Evolutionary conservation across 2,113 vertebrate species (phyloP), one percentile per base, ranked within the genome.

Genomic region (Arothron firmamentum): DNA sequence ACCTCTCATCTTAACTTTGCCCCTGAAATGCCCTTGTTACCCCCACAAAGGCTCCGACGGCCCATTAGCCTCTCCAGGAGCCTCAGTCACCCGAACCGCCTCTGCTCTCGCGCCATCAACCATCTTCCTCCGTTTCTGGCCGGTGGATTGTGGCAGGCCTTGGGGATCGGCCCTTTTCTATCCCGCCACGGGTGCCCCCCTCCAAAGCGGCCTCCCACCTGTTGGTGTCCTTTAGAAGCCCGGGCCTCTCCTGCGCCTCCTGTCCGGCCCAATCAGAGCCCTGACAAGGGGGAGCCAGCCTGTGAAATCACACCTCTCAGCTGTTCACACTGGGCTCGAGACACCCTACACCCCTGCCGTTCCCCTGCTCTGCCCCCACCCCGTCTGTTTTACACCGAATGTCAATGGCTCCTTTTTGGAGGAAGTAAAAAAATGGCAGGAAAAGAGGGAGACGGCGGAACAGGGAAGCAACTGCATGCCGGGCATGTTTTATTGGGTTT

Each of bases 181-280:
- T 78, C 62, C 75, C 52, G 9, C 82, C 78, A 72, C 78, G 83
- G 80, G 73, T 63, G 82, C 73, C 88, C 94, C 88, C 94, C 84
- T 87, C 77, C 74, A 69, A 67, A 84, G 85, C 67, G 34, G 51
- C 87, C 88, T 92, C 83, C 90, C 96, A 98, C 90, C 96, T 98
- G 96, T 96, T 86, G 72, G 79, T 92, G 96, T 98, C 96, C 90
- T 94, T 98, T 96, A 96, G 74, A 88, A 91, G 87, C 90, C 78
- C 58, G 66, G 91, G 89, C 91, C 89, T 83, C 90, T 88, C 92
- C 92, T 88, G 12, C 66, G 85, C 93, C 96, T 94, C 83, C 94
- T 97, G 96, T 98, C 92, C 90, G 84, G 90, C 95, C 94, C 95
- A 94, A 97, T 98, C 96, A 97, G 87, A 59, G 54, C 65, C 52